Conservation (phyloP, 1,140 invertebrate genomes). For the Teleopsis dalmanni region DNA sequence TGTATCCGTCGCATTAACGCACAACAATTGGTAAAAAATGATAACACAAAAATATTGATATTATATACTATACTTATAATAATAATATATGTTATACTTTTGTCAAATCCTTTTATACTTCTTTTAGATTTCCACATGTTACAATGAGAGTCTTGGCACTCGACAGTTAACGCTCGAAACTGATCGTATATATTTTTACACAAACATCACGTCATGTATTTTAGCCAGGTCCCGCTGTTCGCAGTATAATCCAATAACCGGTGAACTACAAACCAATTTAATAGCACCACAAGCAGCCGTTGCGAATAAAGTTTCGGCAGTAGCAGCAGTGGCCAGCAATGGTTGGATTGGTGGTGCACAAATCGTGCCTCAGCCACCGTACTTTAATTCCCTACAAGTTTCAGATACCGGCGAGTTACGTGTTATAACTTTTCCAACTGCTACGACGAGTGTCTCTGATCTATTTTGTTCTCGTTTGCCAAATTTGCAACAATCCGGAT, state of each 20-base stretch:
- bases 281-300: background rate
- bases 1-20: constrained; percentile 50
- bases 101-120: too few relatives aligned
- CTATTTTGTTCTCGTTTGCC: constrained; percentile 32
- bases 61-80: background rate
- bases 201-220: constrained; percentile 52
- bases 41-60: background rate
- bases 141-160: constrained; percentile 3
- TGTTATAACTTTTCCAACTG: constrained; percentile 46
- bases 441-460: constrained; percentile 21
- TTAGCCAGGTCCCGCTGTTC: constrained; percentile 49
- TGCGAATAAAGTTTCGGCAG: background rate
- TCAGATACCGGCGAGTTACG: constrained; percentile 48
- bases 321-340: constrained; percentile 21
- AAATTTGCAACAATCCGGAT: constrained; percentile 28
- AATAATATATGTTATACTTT: too few relatives aligned
- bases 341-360: constrained; percentile 18
- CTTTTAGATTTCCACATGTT: constrained; percentile 7
- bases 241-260: constrained; percentile 51
- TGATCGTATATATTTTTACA: constrained; percentile 44
- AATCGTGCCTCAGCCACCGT: background rate
- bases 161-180: constrained; percentile 4
- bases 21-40: constrained; percentile 48
- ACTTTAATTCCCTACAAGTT: constrained; percentile 48
- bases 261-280: constrained; percentile 44